These are phyloP conservation scores for Laupala kohalensis DNA, from an alignment of 1,140 invertebrate species.

Conservation along the genomic window DNA sequence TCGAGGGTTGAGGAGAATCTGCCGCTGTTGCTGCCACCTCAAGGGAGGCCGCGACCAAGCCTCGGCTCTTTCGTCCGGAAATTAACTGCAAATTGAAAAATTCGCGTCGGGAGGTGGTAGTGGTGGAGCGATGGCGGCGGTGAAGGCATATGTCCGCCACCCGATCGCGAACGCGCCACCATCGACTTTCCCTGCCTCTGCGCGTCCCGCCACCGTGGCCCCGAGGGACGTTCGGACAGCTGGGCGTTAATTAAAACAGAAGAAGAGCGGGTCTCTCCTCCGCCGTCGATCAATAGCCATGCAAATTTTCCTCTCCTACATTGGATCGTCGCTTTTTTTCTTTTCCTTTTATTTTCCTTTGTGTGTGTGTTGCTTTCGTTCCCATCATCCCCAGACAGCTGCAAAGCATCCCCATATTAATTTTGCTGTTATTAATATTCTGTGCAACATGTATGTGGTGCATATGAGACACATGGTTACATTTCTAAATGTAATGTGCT, in stretches of 20 bases:
- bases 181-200: neutral
- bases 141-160: neutral
- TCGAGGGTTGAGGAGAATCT: neutral
- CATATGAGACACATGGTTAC: too few relatives aligned
- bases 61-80: slow-evolving; percentile 9
- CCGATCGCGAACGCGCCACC: neutral
- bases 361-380: neutral
- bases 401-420: neutral
- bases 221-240: neutral
- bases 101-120: neutral
- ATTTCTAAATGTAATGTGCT: too few relatives aligned
- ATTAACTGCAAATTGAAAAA: slow-evolving; percentile 16
- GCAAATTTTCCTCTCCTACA: neutral
- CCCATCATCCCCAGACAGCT: neutral
- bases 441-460: neutral
- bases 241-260: neutral
- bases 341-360: neutral
- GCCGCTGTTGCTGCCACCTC: neutral
- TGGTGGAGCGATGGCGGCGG: neutral
- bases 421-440: neutral
- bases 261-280: neutral
- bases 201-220: neutral
- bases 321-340: neutral
- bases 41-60: neutral
- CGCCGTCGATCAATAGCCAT: neutral